phyloP scores from a whole-genome alignment of 2,888 invertebrate species.

The Hirudinaria manillensis region DNA sequence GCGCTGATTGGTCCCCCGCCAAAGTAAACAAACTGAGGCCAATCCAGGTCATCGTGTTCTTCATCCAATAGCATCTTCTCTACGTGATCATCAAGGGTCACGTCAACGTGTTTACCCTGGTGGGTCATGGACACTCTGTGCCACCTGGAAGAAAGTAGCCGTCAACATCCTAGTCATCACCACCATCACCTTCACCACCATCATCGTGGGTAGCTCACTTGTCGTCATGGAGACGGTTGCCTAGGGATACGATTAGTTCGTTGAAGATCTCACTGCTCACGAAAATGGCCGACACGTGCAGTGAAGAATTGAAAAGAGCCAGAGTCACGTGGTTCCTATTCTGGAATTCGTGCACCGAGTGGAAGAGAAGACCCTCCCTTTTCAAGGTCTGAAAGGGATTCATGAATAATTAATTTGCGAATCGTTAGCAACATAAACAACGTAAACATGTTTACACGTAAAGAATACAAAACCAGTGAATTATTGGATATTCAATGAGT shows the following conservation, averaged over 20 bases:
- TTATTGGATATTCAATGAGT: too few relatives aligned
- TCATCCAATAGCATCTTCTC: constrained; percentile 61
- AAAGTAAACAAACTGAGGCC: constrained; percentile 88
- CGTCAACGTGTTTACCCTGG: constrained; percentile 66
- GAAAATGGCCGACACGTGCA: constrained; percentile 79
- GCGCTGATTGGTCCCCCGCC: constrained; percentile 64
- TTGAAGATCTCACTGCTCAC: constrained; percentile 65
- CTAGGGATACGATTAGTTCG: constrained; percentile 45
- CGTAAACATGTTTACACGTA: too few relatives aligned
- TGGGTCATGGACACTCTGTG: constrained; percentile 76
- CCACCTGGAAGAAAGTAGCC: constrained; percentile 13
- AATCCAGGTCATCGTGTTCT: constrained; percentile 65
- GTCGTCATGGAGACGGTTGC: constrained; percentile 51
- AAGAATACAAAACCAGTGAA: too few relatives aligned
- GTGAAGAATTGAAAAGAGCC: constrained; percentile 69
- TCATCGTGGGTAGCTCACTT: not conserved
- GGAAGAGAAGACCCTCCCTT: constrained; percentile 70
- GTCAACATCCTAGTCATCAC: constrained; percentile 23
- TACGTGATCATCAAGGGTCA: constrained; percentile 64
- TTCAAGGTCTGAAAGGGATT: not conserved
- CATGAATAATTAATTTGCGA: not conserved
- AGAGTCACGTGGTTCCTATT: constrained; percentile 84
- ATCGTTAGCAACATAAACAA: too few relatives aligned
- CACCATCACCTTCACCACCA: constrained; percentile 21
- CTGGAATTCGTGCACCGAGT: constrained; percentile 85